Base-by-base conservation (phyloP, 1,140 invertebrate genomes). In the Anagrus nilaparvatae region DNA sequence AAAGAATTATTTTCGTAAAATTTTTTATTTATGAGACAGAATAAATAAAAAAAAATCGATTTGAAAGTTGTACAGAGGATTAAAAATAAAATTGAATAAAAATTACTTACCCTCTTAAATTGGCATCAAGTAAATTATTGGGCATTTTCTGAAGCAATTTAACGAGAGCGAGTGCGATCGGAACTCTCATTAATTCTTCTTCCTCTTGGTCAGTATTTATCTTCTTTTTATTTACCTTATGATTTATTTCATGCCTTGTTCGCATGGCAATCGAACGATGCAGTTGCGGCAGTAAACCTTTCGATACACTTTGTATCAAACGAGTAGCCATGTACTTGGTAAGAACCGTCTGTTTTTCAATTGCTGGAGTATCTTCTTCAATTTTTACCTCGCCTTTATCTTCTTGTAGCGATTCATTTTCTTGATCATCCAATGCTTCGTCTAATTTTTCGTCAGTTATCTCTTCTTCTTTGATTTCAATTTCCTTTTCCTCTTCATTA, bases 101-200 rank as follows among this genome's bases (percentile, higher is more conserved):
- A n/a, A n/a, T n/a, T n/a, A 69, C 63, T 72, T 67, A 87, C 85
- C 83, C 79, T 20, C 87, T 81, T 25, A 97, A 62, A 67, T 90
- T 84, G 34, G 73, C 63, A 25, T 85, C 75, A 12, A 96, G 56
- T 19, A 89, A 63, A 44, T 75, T 64, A 47, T 75, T 66, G 0
- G 94, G 93, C 25, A 98, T 67, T 51, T 84, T 82, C 54, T 96
- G 87, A 9, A 99, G 58, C 16, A 99, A 57, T 59, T 96, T 96
- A 0, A 97, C 86, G 48, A 95, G 73, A 1, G 94, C 91, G 27
- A 97, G 63, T 1, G 91, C 90, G 49, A 98, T 81, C 0, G 95
- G 93, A 9, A 97, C 84, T 41, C 88, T 72, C 41, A 89, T 66
- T 48, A 97, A 81, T 58, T 97, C 91, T 48, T 93, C 84, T 53